Conservation (phyloP, 2,888 invertebrate genomes). For the Galeopsomyia nigrocyanea region DNA sequence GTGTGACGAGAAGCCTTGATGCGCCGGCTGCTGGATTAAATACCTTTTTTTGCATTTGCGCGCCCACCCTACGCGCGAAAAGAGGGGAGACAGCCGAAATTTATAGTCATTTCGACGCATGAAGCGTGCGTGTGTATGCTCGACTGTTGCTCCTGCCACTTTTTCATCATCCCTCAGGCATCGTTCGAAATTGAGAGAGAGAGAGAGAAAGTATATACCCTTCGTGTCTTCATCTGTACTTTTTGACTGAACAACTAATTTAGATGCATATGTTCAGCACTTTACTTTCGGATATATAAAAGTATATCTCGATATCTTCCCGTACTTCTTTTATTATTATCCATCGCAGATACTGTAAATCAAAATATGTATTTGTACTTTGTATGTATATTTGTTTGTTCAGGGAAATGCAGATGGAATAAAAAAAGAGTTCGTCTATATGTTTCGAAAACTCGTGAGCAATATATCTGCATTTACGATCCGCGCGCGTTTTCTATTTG, state of each 20-base stretch:
- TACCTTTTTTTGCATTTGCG: slow-evolving; percentile 56
- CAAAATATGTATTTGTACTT: too few relatives aligned
- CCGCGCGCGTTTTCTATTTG: slow-evolving; percentile 16
- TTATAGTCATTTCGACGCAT: slow-evolving; percentile 39
- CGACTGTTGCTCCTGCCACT: not conserved
- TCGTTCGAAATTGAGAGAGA: not conserved
- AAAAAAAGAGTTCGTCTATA: not conserved
- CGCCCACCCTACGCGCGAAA: slow-evolving; percentile 15
- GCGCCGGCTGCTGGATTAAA: slow-evolving; percentile 41
- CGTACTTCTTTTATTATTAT: too few relatives aligned
- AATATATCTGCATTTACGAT: slow-evolving; percentile 7
- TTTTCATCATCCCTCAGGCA: slow-evolving; percentile 39
- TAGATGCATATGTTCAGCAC: too few relatives aligned
- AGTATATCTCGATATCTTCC: too few relatives aligned
- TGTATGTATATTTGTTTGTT: not conserved
- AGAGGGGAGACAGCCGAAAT: slow-evolving; percentile 26
- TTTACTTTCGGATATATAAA: too few relatives aligned
- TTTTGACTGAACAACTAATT: too few relatives aligned
- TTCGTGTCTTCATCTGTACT: too few relatives aligned
- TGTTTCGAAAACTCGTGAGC: not conserved
- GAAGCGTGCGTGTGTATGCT: slow-evolving; percentile 1
- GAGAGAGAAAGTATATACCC: too few relatives aligned
- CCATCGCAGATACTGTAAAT: too few relatives aligned
- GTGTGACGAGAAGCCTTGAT: not conserved
- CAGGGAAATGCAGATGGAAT: slow-evolving; percentile 23